Base-by-base conservation (phyloP, 1,140 invertebrate genomes). In the Bombus confusus region DNA sequence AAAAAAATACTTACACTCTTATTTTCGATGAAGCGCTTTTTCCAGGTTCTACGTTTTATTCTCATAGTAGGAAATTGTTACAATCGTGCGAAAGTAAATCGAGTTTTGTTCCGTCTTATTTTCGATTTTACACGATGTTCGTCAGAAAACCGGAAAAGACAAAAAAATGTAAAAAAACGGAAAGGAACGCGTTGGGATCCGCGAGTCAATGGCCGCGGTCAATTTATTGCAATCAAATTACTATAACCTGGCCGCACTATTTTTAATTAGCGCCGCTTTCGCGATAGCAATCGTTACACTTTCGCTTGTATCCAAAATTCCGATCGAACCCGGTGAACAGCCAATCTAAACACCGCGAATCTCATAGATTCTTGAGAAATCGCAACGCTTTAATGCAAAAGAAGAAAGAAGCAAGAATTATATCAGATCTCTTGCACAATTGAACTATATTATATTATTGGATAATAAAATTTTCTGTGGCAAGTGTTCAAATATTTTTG, bases 201-300 rank as follows among this genome's bases (percentile, higher is more conserved):
- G 8, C 37, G 41, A 41, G n/a, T 41, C 37, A 69, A 69, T 10
- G 43, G 15, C 18, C n/a, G 47, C 37, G 47, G 1, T 79, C 25
- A 37, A 84, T 69, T 84, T 59, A 78, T 78, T 47, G 37, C 66
- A 57, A 79, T 79, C 37, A 57, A 83, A 77, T 83, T 77, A 68
- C 74, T 43, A 78, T 78, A 78, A 57, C 80, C 80, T n/a, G 41
- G 64, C 77, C 69, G 80, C 81, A 13, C 37, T 77, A 37, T 83
- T 83, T 78, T 39, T 83, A 77, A 83, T 78, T 83, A 83, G 37
- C 62, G 62, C 81, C 74, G 74, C 81, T 83, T 83, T 83, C 81
- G 81, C 81, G 81, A 78, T 78, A 78, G 74, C 28, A 10, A 83
- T 83, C 81, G 81, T 77, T 77, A 83, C 81, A 69, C 81, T 83